Evolutionary conservation across 2,888 invertebrate genomes (phyloP), one percentile per base, ranked within the genome.

Genomic region (Nemapogon koenigi): DNA sequence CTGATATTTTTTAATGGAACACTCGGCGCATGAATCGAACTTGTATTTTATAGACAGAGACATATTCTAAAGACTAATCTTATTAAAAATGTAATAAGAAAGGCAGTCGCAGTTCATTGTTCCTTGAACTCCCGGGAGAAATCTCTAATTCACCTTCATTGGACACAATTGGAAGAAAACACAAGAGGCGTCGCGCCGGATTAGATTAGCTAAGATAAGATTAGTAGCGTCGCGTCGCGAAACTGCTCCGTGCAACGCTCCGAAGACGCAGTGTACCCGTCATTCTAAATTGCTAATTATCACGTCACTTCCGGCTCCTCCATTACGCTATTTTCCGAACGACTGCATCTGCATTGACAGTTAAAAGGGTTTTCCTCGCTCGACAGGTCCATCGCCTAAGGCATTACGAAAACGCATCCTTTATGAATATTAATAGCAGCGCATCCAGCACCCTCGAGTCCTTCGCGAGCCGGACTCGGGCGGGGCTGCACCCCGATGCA

Each of bases 401-500:
- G 51, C 51, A 49, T 55, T 52, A 52, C 49, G 53, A 50, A 46
- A 52, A 49, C 50, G 49, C 49, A 57, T 19, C 19, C 29, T 28
- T 28, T 28, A 61, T 62, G 64, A 65, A 66, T 64, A 63, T 63
- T 60, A 54, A 61, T 56, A 45, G 51, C 52, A 53, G 51, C 30
- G 31, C 18, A 8, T 18, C 33, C 4, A 6, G 33, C 19, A 19
- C 16, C 33, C 33, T 19, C 19, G 29, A 18, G 48, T 47, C 47
- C 55, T 65, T 67, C 53, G 57, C 64, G 56, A 63, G 56, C 61
- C 56, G 67, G 64, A 65, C 65, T 63, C 67, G 66, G 71, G 67
- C 69, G 70, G 72, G 69, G 72, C 75, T 75, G 75, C 75, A 76
- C 75, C 75, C 76, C 73, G 78, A 73, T 75, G 75, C 76, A 75